These are phyloP conservation scores for Chiloscyllium plagiosum DNA, from an alignment of 2,113 vertebrate genomes.

Conservation along the genomic window DNA sequence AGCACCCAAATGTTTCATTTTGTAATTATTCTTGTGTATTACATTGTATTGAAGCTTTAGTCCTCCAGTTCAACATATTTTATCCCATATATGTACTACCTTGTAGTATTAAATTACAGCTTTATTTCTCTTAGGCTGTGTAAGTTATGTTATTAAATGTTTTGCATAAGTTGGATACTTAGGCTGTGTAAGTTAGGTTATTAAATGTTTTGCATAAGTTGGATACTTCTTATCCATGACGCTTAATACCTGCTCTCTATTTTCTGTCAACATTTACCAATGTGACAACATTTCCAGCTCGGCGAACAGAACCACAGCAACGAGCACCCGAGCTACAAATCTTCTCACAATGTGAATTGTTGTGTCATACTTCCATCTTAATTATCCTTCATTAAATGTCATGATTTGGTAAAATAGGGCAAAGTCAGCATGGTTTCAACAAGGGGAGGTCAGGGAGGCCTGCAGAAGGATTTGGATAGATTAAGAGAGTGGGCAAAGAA, in stretches of 20 bases:
- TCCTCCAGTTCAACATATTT: neutral
- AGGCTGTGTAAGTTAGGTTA: neutral
- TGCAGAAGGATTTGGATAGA: no score
- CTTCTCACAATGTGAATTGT: neutral
- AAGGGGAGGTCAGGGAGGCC: no score
- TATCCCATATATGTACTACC: neutral
- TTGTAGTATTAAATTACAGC: neutral
- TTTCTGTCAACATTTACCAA: neutral
- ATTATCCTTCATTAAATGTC: neutral
- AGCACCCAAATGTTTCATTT: slow-evolving; percentile 1
- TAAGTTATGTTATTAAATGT: neutral
- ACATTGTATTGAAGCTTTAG: no score
- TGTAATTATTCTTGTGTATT: neutral
- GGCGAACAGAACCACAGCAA: no score
- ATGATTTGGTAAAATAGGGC: neutral
- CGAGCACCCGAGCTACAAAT: no score
- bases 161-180: neutral
- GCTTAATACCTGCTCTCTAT: neutral
- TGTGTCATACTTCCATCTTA: neutral
- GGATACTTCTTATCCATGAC: neutral
- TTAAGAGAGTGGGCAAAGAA: no score
- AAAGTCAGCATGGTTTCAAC: no score
- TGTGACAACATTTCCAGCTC: no score
- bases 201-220: neutral
- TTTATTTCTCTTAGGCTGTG: neutral